Evolutionary conservation across 2,888 invertebrate species (phyloP), one percentile per base, ranked within the genome.

Genomic region (Elysia crispata): DNA sequence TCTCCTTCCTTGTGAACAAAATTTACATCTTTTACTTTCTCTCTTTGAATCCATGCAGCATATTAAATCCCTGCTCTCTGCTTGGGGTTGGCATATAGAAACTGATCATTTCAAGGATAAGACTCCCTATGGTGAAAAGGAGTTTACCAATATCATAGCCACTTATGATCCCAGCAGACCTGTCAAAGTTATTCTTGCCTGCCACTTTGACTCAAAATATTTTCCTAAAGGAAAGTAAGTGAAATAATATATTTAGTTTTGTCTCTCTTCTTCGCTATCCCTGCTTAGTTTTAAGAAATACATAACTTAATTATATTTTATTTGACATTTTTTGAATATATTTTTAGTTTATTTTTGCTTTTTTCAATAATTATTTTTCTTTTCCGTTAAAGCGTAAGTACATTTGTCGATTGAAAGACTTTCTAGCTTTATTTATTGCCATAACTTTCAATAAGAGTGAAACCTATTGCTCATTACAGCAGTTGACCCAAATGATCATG

Each of bases 101-200:
- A 93, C 94, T n/a, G 95, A 98, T 91, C 92, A 93, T 49, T 97
- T 97, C 88, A 87, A 93, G 1, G 95, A 95, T 41, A 84, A 92
- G 0, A 96, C 97, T 0, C 98, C 98, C 0, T 94, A 96, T 89
- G 97, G 97, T 0, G 92, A 91, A 11, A 93, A 96, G 54, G 94
- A 94, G 66, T 98, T 98, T 91, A 95, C 94, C 85, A 98, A 98
- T 90, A 95, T 98, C 73, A 94, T 98, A 79, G 96, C 96, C 0
- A 96, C 94, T 41, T 83, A 76, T 49, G 84, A 89, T 28, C 95
- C 95, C 0, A 90, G 95, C 82, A 96, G 97, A 95, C 89, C 96
- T 72, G 85, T 90, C 33, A 89, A 94, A 90, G 92, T 98, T 84
- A 95, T 96, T 0, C 92, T 92, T 41, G 89, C 91, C 20, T 91